Percentiles rank a stretch among this genome's conserved stretches.
Evolutionary conservation across 2,797 vertebrate species (phyloP).

Genomic region (Pogoniulus pusillus): DNA sequence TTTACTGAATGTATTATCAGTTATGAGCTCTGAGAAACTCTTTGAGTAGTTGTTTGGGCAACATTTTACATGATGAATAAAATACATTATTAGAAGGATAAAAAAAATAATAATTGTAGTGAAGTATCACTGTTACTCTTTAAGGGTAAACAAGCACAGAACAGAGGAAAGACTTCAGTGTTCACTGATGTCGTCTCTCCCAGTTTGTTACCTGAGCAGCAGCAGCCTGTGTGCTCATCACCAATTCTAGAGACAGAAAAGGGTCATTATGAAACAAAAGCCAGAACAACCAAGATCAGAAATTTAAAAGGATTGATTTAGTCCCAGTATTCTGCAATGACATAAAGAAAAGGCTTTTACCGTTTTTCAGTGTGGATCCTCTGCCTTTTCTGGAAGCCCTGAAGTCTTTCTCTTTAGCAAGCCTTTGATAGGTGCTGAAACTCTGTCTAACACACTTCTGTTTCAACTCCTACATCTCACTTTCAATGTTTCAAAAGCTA

Average conservation of each 20-base stretch:
- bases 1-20: neutral
- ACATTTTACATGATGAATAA: neutral
- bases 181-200: neutral
- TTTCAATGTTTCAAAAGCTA: neutral
- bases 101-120: neutral
- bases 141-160: neutral
- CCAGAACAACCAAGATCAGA: neutral
- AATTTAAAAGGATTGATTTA: neutral
- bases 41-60: neutral
- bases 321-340: neutral
- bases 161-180: neutral
- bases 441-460: neutral
- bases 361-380: neutral
- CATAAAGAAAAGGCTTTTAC: neutral
- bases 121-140: neutral
- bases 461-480: neutral
- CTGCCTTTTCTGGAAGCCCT: neutral
- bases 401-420: neutral
- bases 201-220: neutral
- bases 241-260: too few relatives aligned
- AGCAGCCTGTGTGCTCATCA: neutral
- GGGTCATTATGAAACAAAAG: neutral
- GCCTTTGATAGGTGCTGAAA: neutral
- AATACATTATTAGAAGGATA: neutral
- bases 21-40: neutral